These are phyloP conservation scores for Corythornis leucogaster DNA, from an alignment of 2,797 vertebrate genomes.

Conservation along the genomic window DNA sequence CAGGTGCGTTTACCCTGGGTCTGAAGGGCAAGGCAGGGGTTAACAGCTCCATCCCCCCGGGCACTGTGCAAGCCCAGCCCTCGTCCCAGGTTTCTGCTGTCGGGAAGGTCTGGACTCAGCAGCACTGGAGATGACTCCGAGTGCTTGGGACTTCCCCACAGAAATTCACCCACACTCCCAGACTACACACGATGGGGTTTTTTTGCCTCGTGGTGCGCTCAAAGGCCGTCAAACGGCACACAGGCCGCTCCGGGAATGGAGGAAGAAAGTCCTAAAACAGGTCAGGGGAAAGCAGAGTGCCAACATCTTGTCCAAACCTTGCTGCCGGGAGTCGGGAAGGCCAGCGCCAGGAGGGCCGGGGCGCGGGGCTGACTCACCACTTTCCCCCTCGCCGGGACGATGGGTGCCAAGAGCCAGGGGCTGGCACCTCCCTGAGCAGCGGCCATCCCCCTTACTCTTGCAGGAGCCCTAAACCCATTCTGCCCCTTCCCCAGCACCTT, in stretches of 20 bases:
- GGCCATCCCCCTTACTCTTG: accelerated
- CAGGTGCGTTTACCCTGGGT: not conserved
- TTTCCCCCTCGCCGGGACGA: not conserved
- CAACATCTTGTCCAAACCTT: not conserved
- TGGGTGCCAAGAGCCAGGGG: accelerated
- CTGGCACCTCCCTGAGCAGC: not conserved
- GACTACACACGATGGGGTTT: not conserved
- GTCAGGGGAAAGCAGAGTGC: not conserved
- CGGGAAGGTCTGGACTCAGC: not conserved
- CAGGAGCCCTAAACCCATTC: not conserved
- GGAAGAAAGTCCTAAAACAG: not conserved
- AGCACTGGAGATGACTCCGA: not conserved
- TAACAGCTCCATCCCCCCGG: not conserved
- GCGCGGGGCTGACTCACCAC: not conserved
- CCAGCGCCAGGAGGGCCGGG: not conserved
- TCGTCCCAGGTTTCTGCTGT: not conserved
- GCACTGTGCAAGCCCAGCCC: not conserved
- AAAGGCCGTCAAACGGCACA: not conserved
- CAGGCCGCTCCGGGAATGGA: accelerated
- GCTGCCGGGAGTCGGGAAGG: not conserved
- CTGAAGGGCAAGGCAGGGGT: accelerated
- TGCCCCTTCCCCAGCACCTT: not conserved
- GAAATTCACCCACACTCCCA: accelerated
- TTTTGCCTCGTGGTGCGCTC: accelerated
- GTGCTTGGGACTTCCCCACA: accelerated